These are phyloP conservation scores for Rhinatrema bivittatum DNA, from an alignment of 2,797 vertebrate species.

Conservation along the genomic window DNA sequence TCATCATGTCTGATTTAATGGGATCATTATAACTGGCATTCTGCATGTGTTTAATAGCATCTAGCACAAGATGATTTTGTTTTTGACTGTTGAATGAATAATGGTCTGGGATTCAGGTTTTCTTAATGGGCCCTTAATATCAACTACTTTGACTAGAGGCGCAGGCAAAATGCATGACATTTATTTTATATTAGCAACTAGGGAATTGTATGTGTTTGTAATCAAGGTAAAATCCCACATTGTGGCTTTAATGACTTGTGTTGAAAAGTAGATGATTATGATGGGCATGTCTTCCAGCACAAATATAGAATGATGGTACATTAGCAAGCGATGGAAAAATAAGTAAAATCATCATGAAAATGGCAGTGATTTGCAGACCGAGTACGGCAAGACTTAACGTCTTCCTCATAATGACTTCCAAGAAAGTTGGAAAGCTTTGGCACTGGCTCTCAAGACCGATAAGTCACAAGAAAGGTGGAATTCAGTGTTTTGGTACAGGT, in stretches of 20 bases:
- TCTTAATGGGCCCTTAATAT: slow-evolving; percentile 55
- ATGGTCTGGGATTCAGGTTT: slow-evolving; percentile 48
- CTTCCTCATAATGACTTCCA: no score
- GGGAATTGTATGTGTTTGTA: slow-evolving; percentile 41
- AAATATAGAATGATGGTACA: slow-evolving; percentile 9
- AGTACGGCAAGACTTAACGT: no score
- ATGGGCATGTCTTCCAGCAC: slow-evolving; percentile 21
- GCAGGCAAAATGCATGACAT: slow-evolving; percentile 40
- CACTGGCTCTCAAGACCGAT: no score
- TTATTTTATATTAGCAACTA: slow-evolving; percentile 46
- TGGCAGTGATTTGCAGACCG: slow-evolving; percentile 12
- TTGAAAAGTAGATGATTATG: slow-evolving; percentile 34
- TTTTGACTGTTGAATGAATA: slow-evolving; percentile 52
- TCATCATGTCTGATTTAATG: slow-evolving; percentile 61
- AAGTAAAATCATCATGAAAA: slow-evolving; percentile 11
- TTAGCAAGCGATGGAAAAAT: slow-evolving; percentile 14
- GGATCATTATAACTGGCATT: slow-evolving; percentile 57
- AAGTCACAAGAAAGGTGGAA: no score
- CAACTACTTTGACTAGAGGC: slow-evolving; percentile 37
- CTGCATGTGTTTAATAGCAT: slow-evolving; percentile 48
- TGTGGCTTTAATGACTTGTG: slow-evolving; percentile 31
- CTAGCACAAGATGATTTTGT: slow-evolving; percentile 44
- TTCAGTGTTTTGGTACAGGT: no score
- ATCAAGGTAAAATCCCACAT: slow-evolving; percentile 47
- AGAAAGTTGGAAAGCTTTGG: no score